A percentile compares a stretch with the other conserved stretches of the same genome.
Conservation (phyloP, 1,140 invertebrate genomes). For the Asobara japonica region DNA sequence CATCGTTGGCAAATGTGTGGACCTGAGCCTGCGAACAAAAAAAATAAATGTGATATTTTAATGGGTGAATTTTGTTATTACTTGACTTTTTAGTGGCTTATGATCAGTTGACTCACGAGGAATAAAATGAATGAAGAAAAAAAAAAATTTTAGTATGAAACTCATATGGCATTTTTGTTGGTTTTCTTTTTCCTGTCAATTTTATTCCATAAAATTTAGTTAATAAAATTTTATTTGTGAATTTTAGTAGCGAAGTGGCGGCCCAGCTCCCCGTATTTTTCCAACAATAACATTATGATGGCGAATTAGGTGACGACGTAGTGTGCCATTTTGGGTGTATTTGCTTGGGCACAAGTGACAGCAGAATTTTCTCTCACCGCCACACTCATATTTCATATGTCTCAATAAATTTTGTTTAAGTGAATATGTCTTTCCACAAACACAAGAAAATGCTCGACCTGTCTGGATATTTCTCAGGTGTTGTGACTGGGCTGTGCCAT, state of each 20-base stretch:
- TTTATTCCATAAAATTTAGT: background rate
- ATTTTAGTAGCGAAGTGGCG: background rate
- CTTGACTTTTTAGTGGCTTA: too few relatives aligned
- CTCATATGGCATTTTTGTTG: too few relatives aligned
- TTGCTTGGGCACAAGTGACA: slow-evolving; percentile 61
- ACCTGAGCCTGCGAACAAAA: slow-evolving; percentile 61
- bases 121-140: background rate
- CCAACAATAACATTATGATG: slow-evolving; percentile 42
- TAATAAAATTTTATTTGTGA: background rate
- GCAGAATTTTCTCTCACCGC: slow-evolving; percentile 61
- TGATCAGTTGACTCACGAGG: background rate
- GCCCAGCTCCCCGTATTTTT: background rate
- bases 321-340: slow-evolving; percentile 61
- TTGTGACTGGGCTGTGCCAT: slow-evolving; percentile 17
- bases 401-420: slow-evolving; percentile 61
- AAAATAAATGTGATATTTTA: too few relatives aligned
- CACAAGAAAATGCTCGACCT: slow-evolving; percentile 47
- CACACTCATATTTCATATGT: slow-evolving; percentile 68
- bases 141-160: background rate
- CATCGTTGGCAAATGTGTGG: slow-evolving; percentile 62
- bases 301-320: slow-evolving; percentile 56
- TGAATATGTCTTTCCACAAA: slow-evolving; percentile 65
- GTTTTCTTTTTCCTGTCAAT: background rate
- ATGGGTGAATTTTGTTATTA: too few relatives aligned
- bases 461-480: slow-evolving; percentile 18